Conservation (phyloP, 2,113 vertebrate species). For the Nipponia nippon region DNA sequence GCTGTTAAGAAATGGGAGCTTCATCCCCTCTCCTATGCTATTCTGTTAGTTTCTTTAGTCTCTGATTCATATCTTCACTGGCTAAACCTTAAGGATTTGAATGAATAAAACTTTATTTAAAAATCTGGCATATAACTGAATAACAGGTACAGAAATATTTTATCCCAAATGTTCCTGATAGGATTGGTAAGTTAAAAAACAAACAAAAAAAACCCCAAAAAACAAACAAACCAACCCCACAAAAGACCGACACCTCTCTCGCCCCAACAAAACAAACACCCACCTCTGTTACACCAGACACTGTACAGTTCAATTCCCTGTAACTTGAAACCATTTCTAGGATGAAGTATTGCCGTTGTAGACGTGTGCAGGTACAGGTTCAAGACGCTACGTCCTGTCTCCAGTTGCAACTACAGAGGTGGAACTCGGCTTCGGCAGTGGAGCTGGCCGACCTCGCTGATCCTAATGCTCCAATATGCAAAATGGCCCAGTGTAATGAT, state of each 20-base stretch:
- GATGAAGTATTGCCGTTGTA: not conserved
- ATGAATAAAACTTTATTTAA: not conserved
- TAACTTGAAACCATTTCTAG: not conserved
- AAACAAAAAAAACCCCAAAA: not conserved
- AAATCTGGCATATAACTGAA: not conserved
- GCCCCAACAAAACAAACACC: accelerated
- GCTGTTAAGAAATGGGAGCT: not conserved
- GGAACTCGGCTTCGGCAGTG: not conserved
- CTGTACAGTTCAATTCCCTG: not conserved
- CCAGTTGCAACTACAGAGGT: not conserved
- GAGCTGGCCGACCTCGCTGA: not conserved
- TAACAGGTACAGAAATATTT: not conserved
- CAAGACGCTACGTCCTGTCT: accelerated
- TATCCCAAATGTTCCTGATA: not conserved
- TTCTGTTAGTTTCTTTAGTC: not conserved
- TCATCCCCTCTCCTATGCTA: not conserved
- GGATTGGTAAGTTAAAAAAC: not conserved
- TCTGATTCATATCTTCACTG: not conserved
- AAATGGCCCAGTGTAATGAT: not conserved
- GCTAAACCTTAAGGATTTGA: not conserved
- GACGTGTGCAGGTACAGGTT: not conserved
- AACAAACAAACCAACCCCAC: not conserved
- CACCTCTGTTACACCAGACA: not conserved
- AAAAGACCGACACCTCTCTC: too few species aligned
- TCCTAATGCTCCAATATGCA: not conserved